Conservation (phyloP, 2,888 invertebrate species). For the Cephus nigrinus region DNA sequence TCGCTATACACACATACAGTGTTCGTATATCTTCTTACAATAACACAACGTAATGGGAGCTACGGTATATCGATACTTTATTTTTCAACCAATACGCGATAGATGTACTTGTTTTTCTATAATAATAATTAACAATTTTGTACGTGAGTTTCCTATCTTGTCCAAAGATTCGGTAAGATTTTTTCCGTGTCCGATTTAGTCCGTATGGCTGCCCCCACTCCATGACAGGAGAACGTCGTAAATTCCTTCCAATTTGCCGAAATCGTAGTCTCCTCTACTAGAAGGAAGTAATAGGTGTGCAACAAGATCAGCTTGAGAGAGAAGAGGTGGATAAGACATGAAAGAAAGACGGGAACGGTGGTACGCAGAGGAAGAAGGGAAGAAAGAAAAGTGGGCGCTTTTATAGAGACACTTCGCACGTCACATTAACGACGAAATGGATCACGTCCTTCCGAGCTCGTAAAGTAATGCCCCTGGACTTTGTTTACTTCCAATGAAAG, state of each 20-base stretch:
- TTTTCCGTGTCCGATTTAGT: neutral
- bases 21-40: neutral
- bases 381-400: constrained; percentile 28
- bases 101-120: neutral
- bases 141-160: neutral
- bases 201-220: neutral
- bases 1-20: neutral
- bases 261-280: neutral
- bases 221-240: neutral
- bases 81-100: neutral
- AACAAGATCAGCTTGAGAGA: neutral
- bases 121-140: neutral
- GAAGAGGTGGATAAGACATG: neutral
- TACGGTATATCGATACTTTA: neutral
- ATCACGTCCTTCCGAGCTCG: constrained; percentile 60
- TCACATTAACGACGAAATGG: constrained; percentile 63
- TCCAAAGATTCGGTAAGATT: neutral
- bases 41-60: neutral
- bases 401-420: constrained; percentile 54
- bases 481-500: constrained; percentile 51
- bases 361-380: neutral
- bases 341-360: too few relatives aligned
- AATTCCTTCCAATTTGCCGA: neutral
- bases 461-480: constrained; percentile 60
- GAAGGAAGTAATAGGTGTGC: neutral